Conservation (phyloP, 2,113 vertebrate species). For the Dipodomys spectabilis region DNA sequence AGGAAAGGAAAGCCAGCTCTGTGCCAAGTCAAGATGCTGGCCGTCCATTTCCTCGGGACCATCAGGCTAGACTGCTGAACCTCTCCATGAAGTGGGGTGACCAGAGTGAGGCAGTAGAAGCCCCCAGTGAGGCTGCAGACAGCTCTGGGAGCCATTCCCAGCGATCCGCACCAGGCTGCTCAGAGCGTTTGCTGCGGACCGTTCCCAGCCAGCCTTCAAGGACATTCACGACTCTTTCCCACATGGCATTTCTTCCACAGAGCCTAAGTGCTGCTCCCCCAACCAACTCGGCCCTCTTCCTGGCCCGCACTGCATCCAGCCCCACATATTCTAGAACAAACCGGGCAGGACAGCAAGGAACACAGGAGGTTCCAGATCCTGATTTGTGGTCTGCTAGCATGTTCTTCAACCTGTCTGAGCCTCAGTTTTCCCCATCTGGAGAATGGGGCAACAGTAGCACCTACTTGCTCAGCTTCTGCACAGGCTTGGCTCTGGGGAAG, state of each 20-base stretch:
- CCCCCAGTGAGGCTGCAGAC: background rate
- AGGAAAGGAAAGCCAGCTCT: constrained; percentile 62
- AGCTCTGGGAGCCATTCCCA: background rate
- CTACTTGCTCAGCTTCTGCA: background rate
- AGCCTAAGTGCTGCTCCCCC: background rate
- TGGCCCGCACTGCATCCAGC: background rate
- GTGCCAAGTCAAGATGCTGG: background rate
- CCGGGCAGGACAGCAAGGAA: too few species aligned
- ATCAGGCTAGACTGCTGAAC: background rate
- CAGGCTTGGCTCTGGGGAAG: background rate
- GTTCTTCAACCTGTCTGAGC: background rate
- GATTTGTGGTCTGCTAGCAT: background rate
- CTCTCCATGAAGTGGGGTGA: background rate
- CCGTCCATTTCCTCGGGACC: constrained; percentile 19
- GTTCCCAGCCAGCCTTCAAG: background rate
- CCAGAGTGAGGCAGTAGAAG: background rate
- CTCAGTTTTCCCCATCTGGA: constrained; percentile 12
- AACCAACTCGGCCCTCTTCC: background rate
- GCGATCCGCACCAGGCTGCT: background rate
- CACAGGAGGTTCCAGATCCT: background rate
- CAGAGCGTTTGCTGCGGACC: background rate
- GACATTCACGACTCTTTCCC: background rate
- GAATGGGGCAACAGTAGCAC: background rate
- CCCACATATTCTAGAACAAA: background rate
- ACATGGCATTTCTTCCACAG: background rate